These are phyloP conservation scores for Rhabdomys pumilio DNA, from an alignment of 2,797 vertebrate species.

Conservation along the genomic window DNA sequence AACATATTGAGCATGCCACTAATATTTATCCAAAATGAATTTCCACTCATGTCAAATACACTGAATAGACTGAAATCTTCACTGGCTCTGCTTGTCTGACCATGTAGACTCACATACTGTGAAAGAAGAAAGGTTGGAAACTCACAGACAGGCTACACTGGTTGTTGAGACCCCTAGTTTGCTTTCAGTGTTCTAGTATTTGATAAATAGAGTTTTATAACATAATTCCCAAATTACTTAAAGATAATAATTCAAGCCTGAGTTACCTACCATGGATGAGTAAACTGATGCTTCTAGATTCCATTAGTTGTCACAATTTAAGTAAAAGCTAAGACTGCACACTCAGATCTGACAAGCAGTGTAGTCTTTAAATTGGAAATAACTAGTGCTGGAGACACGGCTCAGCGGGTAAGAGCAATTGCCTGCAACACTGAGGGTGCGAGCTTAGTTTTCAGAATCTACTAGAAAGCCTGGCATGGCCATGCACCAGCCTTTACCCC, in stretches of 20 bases:
- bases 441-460: background rate
- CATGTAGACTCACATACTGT: background rate
- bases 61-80: background rate
- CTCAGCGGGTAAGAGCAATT: background rate
- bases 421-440: too few species aligned
- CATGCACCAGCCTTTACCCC: background rate
- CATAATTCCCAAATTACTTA: slow-evolving; percentile 58
- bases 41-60: background rate
- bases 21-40: background rate
- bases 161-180: background rate
- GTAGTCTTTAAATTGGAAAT: slow-evolving; percentile 1
- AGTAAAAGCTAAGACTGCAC: slow-evolving; percentile 4
- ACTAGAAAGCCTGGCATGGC: background rate
- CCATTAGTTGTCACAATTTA: background rate
- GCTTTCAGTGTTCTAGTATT: slow-evolving; percentile 40
- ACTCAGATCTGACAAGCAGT: background rate
- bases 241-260: slow-evolving; percentile 28
- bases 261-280: slow-evolving; percentile 21
- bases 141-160: background rate
- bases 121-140: background rate
- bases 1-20: background rate
- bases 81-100: background rate
- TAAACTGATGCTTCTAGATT: slow-evolving; percentile 9
- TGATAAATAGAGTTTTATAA: slow-evolving; percentile 39
- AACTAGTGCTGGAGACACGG: background rate